Conservation (phyloP, 2,113 vertebrate species). For the Hoplias malabaricus region DNA sequence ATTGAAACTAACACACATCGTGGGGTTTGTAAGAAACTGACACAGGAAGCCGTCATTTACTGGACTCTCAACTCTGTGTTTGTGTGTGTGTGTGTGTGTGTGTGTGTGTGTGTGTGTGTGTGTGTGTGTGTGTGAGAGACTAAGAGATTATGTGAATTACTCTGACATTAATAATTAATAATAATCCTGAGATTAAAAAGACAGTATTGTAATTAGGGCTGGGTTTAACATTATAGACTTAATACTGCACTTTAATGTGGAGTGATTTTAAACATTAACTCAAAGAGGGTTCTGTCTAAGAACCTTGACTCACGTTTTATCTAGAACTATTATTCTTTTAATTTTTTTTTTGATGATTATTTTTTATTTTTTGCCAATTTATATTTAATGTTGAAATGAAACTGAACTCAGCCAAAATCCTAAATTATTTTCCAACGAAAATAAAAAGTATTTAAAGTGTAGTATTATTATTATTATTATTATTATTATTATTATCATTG, state of each 20-base stretch:
- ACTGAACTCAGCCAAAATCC: background rate
- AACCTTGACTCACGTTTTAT: slow-evolving; percentile 47
- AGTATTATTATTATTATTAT: background rate
- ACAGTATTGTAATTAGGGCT: background rate
- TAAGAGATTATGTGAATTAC: background rate
- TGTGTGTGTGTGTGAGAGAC: background rate
- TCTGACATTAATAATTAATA: background rate
- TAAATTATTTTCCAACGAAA: no score
- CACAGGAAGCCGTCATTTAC: no score
- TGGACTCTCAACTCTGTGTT: no score
- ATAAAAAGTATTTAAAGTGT: no score
- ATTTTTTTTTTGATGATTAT: background rate
- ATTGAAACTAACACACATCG: no score
- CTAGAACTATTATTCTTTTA: slow-evolving; percentile 52
- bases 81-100: no score
- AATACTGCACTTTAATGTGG: background rate
- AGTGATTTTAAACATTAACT: no score
- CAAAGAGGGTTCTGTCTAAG: slow-evolving; percentile 50
- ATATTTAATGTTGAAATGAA: background rate
- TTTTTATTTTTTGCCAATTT: background rate
- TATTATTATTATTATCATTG: no score
- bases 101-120: no score
- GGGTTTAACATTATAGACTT: background rate
- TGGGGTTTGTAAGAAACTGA: no score
- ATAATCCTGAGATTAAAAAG: background rate